Conservation (phyloP, 1,140 invertebrate species). For the Scaptomyza pallida region DNA sequence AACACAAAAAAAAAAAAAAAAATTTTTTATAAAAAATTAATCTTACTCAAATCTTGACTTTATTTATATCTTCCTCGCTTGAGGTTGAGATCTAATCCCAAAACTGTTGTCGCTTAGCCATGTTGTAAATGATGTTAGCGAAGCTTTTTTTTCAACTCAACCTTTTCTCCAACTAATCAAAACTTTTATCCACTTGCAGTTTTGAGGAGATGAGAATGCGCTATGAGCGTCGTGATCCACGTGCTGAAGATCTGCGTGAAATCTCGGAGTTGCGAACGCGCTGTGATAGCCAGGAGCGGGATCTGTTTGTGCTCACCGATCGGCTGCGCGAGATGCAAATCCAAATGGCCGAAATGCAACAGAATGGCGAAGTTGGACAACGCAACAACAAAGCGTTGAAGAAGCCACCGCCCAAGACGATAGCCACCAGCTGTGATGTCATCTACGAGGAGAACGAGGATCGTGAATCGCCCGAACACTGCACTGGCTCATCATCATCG, state of each 20-base stretch:
- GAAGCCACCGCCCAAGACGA: conserved; percentile 79
- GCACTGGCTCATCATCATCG: conserved; percentile 29
- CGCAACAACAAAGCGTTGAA: conserved; percentile 38
- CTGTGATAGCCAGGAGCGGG: conserved; percentile 86
- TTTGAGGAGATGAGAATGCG: conserved; percentile 86
- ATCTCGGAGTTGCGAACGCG: conserved; percentile 85
- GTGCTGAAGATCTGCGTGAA: conserved; percentile 85
- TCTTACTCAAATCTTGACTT: too few species aligned
- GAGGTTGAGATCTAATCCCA: neutral
- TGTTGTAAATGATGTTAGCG: conserved; percentile 56
- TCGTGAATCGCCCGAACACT: conserved; percentile 70
- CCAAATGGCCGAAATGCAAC: conserved; percentile 69
- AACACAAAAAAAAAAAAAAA: neutral
- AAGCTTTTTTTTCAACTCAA: neutral
- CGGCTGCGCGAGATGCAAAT: conserved; percentile 81
- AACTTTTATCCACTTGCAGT: conserved; percentile 59
- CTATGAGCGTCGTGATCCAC: conserved; percentile 85
- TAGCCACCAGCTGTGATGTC: conserved; percentile 83
- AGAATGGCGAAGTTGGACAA: conserved; percentile 40
- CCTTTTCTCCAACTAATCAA: conserved; percentile 2
- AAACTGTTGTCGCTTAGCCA: conserved; percentile 46
- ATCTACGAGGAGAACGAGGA: conserved; percentile 83
- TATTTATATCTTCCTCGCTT: neutral
- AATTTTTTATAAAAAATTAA: too few species aligned
- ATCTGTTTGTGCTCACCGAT: conserved; percentile 85